Evolutionary conservation across 2,113 vertebrate species (phyloP).

Genomic region (Hemiprocne comata): DNA sequence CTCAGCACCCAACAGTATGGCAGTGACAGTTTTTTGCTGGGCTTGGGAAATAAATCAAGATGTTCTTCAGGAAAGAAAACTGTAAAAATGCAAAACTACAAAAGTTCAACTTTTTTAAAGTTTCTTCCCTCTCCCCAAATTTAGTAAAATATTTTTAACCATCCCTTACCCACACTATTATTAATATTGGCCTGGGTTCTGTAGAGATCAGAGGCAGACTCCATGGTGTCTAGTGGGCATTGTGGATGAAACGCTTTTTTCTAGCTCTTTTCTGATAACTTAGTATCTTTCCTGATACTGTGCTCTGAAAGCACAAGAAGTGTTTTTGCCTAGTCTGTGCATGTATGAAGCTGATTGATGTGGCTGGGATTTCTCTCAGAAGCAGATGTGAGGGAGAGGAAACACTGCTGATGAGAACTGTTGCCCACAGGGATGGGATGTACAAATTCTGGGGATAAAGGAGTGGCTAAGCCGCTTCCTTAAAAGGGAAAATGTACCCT

Average conservation of each 20-base stretch:
- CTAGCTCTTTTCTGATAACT: conserved; percentile 22
- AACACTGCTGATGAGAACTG: conserved; percentile 42
- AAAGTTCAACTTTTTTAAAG: not conserved
- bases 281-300: conserved; percentile 11
- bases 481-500: conserved; percentile 52
- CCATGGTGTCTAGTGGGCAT: not conserved
- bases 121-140: not conserved
- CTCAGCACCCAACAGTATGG: not conserved
- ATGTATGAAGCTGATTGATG: conserved; percentile 25
- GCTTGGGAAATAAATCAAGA: not conserved
- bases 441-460: conserved; percentile 36
- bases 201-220: not conserved
- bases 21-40: not conserved
- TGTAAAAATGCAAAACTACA: not conserved
- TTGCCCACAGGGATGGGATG: conserved; percentile 42
- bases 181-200: not conserved
- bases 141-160: not conserved
- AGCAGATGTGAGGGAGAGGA: conserved; percentile 42
- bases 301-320: conserved; percentile 13
- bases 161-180: not conserved
- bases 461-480: conserved; percentile 45
- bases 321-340: conserved; percentile 25
- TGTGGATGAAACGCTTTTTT: not conserved
- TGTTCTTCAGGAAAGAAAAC: not conserved
- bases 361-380: conserved; percentile 43